Evolutionary conservation across 2,113 vertebrate genomes (phyloP), one percentile per base, ranked within the genome.

Genomic region (Copsychus sechellarum): DNA sequence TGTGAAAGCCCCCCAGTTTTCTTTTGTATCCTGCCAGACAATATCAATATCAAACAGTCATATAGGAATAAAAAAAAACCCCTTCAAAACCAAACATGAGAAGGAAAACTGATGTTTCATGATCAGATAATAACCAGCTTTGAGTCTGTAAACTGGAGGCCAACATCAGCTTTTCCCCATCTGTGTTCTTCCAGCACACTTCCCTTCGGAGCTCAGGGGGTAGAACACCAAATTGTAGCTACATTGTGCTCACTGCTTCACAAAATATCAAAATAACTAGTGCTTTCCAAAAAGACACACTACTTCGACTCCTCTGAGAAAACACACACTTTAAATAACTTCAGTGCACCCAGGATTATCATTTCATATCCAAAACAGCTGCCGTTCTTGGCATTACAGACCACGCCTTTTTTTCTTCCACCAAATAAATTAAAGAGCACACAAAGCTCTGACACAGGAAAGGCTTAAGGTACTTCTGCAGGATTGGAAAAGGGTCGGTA

Each of bases 361-460:
- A 42, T 76, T 83, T 83, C 62, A 61, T 48, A 92, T 64, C 79
- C 86, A 92, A 90, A 92, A 40, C 62, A 95, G 67, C 54, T 90
- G 81, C 54, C 88, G 18, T 50, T 82, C 54, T 88, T 96, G 81
- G 79, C 79, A 58, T 62, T 45, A 60, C 20, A 51, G 18, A 83
- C 50, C 20, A 50, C 2, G 6, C 14, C 25, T n/a, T 66, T 81
- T 50, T 80, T 47, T 69, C n/a, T 64, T 73, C 34, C n/a, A 72
- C 31, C 1, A 2, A 60, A 50, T 7, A 69, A 72, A 40, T 28
- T 58, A 8, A 86, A 57, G 23, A 87, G 10, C 47, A 61, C 36
- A 57, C 15, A 80, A 60, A 76, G 70, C 51, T 81, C 60, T 69
- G 60, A 79, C 34, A 71, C 5, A 51, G 21, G n/a, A 79, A 26